Evolutionary conservation across 2,888 invertebrate genomes (phyloP).

Genomic region (Perizoma affinitatum): DNA sequence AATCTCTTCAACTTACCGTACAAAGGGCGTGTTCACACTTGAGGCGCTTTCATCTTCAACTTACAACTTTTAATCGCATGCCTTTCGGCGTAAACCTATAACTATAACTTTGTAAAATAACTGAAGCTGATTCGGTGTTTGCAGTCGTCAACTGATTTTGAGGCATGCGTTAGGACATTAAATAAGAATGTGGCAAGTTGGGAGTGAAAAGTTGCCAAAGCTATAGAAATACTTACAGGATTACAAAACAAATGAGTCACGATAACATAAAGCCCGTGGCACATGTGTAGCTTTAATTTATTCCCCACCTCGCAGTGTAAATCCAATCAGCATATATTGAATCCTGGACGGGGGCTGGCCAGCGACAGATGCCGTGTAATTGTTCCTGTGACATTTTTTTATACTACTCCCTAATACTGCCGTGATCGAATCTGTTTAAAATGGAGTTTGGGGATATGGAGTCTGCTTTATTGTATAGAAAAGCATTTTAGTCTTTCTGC

Average conservation of each 20-base stretch:
- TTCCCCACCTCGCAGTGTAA: conserved; percentile 58
- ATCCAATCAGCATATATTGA: conserved; percentile 82
- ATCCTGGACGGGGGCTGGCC: conserved; percentile 36
- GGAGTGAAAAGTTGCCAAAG: no score
- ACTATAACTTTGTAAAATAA: no score
- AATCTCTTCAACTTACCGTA: background rate
- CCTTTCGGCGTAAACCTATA: no score
- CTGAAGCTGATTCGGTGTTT: no score
- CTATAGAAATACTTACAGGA: conserved; percentile 4
- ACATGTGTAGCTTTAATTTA: conserved; percentile 58
- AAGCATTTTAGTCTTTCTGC: no score
- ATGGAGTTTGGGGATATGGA: conserved; percentile 51
- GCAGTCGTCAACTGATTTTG: no score
- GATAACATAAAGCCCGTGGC: conserved; percentile 29
- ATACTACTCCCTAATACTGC: conserved; percentile 66
- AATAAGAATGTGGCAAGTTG: no score
- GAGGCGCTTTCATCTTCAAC: no score
- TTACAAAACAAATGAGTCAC: conserved; percentile 11
- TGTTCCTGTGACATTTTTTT: conserved; percentile 80
- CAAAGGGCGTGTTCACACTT: background rate
- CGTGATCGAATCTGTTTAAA: conserved; percentile 81
- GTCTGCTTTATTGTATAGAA: conserved; percentile 36
- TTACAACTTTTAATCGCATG: no score
- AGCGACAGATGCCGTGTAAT: conserved; percentile 81
- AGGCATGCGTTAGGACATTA: no score